A percentile compares a stretch with the other conserved stretches of the same genome.
These are phyloP conservation scores for Leptinotarsa undecemlineata DNA, from an alignment of 1,140 invertebrate species.

Conservation along the genomic window DNA sequence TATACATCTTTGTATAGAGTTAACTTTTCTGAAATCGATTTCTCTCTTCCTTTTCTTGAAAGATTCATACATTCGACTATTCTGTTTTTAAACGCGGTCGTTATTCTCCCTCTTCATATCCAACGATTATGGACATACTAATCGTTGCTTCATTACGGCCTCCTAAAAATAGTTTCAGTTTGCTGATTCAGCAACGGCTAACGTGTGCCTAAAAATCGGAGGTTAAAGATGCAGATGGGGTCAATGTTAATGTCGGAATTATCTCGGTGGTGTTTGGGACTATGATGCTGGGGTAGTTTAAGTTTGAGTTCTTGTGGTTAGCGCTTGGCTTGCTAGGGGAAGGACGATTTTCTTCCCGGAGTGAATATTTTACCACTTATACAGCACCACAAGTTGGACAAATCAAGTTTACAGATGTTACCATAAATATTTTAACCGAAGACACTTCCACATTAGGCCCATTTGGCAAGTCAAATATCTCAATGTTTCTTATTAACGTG, in stretches of 20 bases:
- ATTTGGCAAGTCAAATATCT: no score
- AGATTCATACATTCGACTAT: neutral
- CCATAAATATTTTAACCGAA: no score
- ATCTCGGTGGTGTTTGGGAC: conserved; percentile 9
- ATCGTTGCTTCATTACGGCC: neutral
- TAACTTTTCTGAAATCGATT: no score
- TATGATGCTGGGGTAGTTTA: conserved; percentile 4
- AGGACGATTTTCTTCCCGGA: no score
- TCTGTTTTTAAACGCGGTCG: conserved; percentile 23
- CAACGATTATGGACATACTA: no score
- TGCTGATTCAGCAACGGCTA: neutral
- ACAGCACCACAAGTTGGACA: no score
- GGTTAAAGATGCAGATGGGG: conserved; percentile 11
- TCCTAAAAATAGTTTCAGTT: neutral
- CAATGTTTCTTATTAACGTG: no score
- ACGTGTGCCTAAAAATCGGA: neutral
- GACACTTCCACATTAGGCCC: no score
- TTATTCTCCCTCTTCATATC: conserved; percentile 6
- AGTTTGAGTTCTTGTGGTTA: conserved; percentile 17
- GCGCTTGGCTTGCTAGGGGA: conserved; percentile 1
- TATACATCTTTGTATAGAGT: no score
- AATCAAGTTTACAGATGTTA: no score
- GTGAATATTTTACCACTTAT: no score
- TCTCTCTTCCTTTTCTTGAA: no score
- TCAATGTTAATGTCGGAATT: conserved; percentile 19